phyloP scores from a whole-genome alignment of 2,888 invertebrate species.

The Meteorus cinctellus region DNA sequence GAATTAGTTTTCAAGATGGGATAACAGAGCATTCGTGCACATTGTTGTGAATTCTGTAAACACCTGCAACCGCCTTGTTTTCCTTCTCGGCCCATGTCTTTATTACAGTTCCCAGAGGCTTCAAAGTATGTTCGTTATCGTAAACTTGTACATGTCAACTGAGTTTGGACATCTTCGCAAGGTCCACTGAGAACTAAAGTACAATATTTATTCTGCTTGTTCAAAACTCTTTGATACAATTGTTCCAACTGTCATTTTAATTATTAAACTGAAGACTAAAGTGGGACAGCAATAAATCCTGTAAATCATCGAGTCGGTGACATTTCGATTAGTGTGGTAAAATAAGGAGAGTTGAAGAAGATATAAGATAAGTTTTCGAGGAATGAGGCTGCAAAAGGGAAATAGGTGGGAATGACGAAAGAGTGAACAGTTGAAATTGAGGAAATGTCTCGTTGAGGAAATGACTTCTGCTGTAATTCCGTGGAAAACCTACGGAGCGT shows the following conservation, averaged over 20 bases:
- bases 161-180: neutral
- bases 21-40: too few relatives aligned
- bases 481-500: conserved; percentile 52
- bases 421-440: conserved; percentile 55
- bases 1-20: too few relatives aligned
- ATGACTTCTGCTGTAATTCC: conserved; percentile 55
- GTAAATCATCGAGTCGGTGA: conserved; percentile 8
- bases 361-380: conserved; percentile 34
- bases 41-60: too few relatives aligned
- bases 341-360: conserved; percentile 39
- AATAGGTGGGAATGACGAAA: conserved; percentile 29
- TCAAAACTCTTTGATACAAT: neutral
- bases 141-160: conserved; percentile 5
- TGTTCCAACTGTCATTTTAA: neutral
- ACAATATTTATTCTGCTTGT: neutral
- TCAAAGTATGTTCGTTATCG: neutral
- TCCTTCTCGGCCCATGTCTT: too few relatives aligned
- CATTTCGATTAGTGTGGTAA: conserved; percentile 32
- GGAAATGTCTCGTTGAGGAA: conserved; percentile 55
- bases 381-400: conserved; percentile 34
- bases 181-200: neutral
- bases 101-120: neutral
- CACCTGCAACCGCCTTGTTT: too few relatives aligned
- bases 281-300: neutral
- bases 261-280: neutral